phyloP scores from a whole-genome alignment of 2,888 invertebrate species.

The Augiades crinisus region DNA sequence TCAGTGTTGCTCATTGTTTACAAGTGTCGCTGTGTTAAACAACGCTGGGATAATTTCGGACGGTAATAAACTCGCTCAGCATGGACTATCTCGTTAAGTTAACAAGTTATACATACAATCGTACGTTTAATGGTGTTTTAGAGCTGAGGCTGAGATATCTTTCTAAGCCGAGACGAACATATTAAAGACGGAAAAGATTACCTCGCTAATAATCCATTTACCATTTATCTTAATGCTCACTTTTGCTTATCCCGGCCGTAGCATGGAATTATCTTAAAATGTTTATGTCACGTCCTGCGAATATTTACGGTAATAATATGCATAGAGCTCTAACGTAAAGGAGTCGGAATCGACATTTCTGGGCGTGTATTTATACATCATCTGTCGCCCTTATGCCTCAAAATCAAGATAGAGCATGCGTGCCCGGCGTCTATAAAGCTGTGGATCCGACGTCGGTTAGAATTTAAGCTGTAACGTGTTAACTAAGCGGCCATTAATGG shows the following conservation, averaged over 20 bases:
- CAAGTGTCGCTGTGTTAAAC: conserved; percentile 42
- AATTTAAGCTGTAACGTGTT: conserved; percentile 35
- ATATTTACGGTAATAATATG: conserved; percentile 37
- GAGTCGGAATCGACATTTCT: conserved; percentile 34
- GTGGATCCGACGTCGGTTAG: conserved; percentile 2
- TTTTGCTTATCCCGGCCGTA: not conserved
- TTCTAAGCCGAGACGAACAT: not conserved
- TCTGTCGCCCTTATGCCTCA: conserved; percentile 42
- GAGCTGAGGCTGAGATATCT: not conserved
- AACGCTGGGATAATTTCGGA: conserved; percentile 8
- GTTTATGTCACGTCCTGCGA: not conserved
- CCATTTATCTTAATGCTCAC: not conserved
- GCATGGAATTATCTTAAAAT: not conserved
- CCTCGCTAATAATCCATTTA: not conserved
- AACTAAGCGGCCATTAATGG: conserved; percentile 37
- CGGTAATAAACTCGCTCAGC: not conserved
- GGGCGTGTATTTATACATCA: conserved; percentile 50
- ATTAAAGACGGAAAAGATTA: not conserved
- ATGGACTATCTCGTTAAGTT: not conserved
- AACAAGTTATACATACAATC: not conserved
- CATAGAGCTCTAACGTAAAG: conserved; percentile 32
- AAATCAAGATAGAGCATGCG: conserved; percentile 56
- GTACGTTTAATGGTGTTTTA: no score
- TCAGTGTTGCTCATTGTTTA: conserved; percentile 73
- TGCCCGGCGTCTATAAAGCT: conserved; percentile 28